Conservation (phyloP, 2,113 vertebrate species). For the Petrocephalus microphthalmus region DNA sequence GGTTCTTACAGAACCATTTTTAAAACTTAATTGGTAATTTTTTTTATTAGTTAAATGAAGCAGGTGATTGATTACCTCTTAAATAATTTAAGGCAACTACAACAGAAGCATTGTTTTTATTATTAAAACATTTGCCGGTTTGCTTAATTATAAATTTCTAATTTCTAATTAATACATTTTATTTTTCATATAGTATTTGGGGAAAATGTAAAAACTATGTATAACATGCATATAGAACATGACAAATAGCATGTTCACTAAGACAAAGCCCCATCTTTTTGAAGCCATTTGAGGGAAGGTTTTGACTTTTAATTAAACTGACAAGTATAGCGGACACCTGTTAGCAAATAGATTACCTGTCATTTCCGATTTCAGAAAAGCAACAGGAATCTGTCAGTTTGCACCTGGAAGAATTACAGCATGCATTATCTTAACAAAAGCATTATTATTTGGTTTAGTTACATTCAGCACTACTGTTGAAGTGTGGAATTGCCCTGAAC, state of each 20-base stretch:
- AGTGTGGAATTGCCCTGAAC: not conserved
- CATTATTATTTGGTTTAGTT: not conserved
- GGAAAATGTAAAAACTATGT: not conserved
- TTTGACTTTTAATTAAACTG: constrained; percentile 19
- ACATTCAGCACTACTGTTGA: not conserved
- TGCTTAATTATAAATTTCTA: not conserved
- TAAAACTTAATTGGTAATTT: not conserved
- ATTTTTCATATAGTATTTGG: not conserved
- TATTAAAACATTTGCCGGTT: not conserved
- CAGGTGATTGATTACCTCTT: not conserved
- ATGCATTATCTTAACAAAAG: constrained; percentile 1
- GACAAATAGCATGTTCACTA: not conserved
- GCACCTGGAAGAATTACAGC: constrained; percentile 5
- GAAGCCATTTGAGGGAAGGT: not conserved
- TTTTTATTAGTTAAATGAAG: not conserved
- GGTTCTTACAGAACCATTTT: not conserved
- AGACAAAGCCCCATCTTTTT: not conserved
- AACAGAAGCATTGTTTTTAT: not conserved
- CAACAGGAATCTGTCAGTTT: constrained; percentile 1
- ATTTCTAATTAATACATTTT: not conserved
- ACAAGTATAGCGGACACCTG: constrained; percentile 18
- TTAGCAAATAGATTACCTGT: constrained; percentile 4
- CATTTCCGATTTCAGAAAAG: not conserved
- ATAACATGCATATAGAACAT: not conserved
- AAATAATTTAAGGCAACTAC: not conserved